phyloP scores from a whole-genome alignment of 1,140 invertebrate species.

The Himalopsyche phryganea region DNA sequence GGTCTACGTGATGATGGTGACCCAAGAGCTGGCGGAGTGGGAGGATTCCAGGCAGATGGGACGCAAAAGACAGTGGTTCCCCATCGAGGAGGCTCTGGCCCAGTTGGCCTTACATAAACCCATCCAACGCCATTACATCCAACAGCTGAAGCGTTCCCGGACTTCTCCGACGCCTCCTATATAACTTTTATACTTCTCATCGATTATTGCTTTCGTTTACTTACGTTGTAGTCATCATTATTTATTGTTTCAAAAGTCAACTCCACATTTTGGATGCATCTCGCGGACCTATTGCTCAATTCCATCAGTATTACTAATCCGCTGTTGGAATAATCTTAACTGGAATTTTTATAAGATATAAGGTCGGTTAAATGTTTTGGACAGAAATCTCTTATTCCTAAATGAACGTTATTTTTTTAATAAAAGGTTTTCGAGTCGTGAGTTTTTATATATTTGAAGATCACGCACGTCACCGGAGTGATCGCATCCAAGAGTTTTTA shows the following conservation, averaged over 20 bases:
- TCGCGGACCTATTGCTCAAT: too few species aligned
- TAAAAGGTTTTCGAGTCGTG: conserved; percentile 3
- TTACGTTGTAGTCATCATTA: too few species aligned
- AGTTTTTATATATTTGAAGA: neutral
- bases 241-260: too few species aligned
- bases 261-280: too few species aligned
- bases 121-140: conserved; percentile 82
- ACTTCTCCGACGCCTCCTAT: conserved; percentile 41
- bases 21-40: conserved; percentile 89
- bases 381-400: too few species aligned
- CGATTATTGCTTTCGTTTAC: too few species aligned
- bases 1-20: conserved; percentile 89
- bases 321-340: too few species aligned
- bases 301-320: too few species aligned
- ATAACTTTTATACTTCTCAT: conserved; percentile 7
- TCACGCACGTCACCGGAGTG: too few species aligned
- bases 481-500: too few species aligned
- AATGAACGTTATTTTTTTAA: neutral
- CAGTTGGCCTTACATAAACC: conserved; percentile 86
- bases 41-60: conserved; percentile 87
- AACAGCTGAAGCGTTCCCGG: conserved; percentile 58
- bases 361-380: too few species aligned
- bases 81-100: conserved; percentile 80
- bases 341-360: too few species aligned
- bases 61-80: conserved; percentile 88